These are phyloP conservation scores for Deroptyus accipitrinus DNA, from an alignment of 2,113 vertebrate species.

Conservation along the genomic window DNA sequence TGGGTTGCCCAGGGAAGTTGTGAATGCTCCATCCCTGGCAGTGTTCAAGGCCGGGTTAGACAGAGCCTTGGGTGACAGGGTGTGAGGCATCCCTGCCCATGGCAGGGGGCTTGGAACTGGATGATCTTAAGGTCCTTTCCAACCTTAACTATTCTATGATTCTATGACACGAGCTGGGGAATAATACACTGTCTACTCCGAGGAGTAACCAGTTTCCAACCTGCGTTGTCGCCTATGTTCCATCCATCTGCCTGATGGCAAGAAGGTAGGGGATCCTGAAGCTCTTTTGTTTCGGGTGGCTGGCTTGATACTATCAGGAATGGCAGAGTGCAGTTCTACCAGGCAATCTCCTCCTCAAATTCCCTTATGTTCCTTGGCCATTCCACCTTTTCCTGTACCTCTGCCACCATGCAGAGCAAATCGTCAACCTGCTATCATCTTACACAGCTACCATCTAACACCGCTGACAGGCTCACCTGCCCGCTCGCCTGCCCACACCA, in stretches of 20 bases:
- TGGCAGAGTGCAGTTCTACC: not conserved
- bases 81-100: no score
- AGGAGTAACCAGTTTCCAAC: not conserved
- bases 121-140: no score
- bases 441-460: not conserved
- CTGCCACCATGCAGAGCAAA: not conserved
- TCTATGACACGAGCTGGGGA: not conserved
- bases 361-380: not conserved
- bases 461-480: not conserved
- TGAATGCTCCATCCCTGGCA: no score
- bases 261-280: not conserved
- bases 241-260: not conserved
- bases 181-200: not conserved
- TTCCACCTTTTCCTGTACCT: not conserved
- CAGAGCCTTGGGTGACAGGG: no score
- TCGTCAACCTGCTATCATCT: not conserved
- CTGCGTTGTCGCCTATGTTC: not conserved
- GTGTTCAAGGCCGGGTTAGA: no score
- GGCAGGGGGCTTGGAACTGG: no score
- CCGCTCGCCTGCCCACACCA: not conserved
- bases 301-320: not conserved
- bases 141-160: no score
- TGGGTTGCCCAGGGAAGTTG: no score
- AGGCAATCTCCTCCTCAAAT: not conserved
- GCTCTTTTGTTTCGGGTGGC: not conserved